A percentile compares a stretch with the other conserved stretches of the same genome.
These are phyloP conservation scores for Macrosiphum euphorbiae DNA, from an alignment of 2,888 invertebrate genomes.

Conservation along the genomic window DNA sequence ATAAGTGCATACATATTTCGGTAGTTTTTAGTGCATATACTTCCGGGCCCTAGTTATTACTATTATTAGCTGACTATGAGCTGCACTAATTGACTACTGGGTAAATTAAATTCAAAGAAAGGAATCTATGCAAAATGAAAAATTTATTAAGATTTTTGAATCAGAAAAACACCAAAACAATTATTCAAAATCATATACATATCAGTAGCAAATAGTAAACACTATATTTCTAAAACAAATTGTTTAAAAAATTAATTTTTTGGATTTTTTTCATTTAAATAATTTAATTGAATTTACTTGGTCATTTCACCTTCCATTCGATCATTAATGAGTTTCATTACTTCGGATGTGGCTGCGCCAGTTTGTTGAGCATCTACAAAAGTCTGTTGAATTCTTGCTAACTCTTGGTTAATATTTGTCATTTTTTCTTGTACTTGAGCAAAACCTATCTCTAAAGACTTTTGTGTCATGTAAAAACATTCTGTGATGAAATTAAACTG, in stretches of 20 bases:
- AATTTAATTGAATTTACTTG: conserved; percentile 71
- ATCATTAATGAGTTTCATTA: conserved; percentile 70
- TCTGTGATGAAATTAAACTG: conserved; percentile 84
- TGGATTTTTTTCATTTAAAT: not conserved
- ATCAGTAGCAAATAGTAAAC: not conserved
- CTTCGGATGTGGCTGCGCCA: conserved; percentile 58
- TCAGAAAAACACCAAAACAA: not conserved
- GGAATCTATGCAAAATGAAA: not conserved
- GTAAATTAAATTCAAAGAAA: too few species aligned
- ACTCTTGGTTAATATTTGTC: conserved; percentile 76
- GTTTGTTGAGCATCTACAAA: conserved; percentile 65
- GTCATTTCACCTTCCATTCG: conserved; percentile 77
- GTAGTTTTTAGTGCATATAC: too few species aligned
- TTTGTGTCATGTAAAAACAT: conserved; percentile 91
- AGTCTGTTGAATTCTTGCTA: conserved; percentile 78
- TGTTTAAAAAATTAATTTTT: not conserved
- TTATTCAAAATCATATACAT: not conserved
- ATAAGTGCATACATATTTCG: too few species aligned
- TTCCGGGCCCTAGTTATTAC: too few species aligned
- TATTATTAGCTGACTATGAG: not conserved
- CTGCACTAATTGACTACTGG: too few species aligned
- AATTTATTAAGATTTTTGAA: not conserved
- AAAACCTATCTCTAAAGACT: conserved; percentile 84
- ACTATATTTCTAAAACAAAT: not conserved
- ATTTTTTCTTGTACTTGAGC: conserved; percentile 79